A percentile compares a stretch with the other conserved stretches of the same genome.
phyloP scores from a whole-genome alignment of 2,888 invertebrate species.

The Mayetiola destructor region DNA sequence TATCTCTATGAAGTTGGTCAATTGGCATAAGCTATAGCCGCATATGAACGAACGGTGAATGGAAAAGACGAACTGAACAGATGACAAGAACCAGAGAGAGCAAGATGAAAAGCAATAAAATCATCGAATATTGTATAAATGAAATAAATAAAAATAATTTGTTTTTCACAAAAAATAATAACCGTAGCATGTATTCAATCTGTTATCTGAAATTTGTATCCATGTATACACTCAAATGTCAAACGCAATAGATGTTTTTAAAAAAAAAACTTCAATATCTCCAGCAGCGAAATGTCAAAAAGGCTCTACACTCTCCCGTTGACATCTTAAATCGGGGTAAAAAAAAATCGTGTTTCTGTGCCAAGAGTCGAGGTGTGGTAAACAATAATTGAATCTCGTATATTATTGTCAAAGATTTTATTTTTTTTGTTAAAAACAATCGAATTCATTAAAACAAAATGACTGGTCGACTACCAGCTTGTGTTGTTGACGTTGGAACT shows the following conservation, averaged over 20 bases:
- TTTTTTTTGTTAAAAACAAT: not conserved
- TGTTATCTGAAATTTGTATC: too few species aligned
- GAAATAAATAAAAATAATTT: too few species aligned
- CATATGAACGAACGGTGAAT: too few species aligned
- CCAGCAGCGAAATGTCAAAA: conserved; percentile 3
- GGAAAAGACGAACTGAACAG: too few species aligned
- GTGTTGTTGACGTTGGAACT: conserved; percentile 98
- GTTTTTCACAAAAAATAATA: too few species aligned
- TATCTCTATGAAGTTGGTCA: conserved; percentile 69
- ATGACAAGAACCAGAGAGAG: too few species aligned
- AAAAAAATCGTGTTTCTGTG: conserved; percentile 9
- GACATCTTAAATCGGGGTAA: not conserved
- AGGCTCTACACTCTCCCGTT: not conserved
- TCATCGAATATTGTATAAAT: not conserved
- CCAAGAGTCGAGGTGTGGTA: conserved; percentile 13
- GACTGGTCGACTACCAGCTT: conserved; percentile 59
- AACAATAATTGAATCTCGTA: not conserved
- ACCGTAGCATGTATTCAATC: too few species aligned
- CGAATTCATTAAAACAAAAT: conserved; percentile 20
- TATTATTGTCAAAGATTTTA: too few species aligned
- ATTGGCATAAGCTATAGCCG: conserved; percentile 26
- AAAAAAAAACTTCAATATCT: conserved; percentile 7
- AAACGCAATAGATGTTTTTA: not conserved
- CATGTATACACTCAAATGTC: too few species aligned
- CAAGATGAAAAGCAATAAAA: not conserved